phyloP scores from a whole-genome alignment of 2,797 vertebrate species.

The Manis crassicaudata region DNA sequence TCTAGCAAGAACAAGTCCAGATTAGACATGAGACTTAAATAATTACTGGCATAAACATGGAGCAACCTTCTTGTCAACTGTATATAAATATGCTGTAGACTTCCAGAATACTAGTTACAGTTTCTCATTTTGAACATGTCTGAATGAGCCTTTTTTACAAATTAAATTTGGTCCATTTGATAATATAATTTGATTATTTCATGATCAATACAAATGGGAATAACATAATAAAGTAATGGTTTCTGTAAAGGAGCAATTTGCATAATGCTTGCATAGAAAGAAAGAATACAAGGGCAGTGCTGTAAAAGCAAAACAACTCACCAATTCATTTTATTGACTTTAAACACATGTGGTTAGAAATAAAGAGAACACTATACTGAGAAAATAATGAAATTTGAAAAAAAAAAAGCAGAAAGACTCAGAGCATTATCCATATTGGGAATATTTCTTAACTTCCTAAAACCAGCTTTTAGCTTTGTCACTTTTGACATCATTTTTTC shows the following conservation, averaged over 20 bases:
- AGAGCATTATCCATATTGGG: background rate
- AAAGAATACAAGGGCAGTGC: background rate
- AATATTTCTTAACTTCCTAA: background rate
- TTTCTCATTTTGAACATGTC: conserved; percentile 50
- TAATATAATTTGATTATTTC: conserved; percentile 70
- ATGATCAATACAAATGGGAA: conserved; percentile 67
- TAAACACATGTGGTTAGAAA: background rate
- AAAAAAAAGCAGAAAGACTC: background rate
- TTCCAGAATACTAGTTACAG: conserved; percentile 61
- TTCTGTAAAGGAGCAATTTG: conserved; percentile 58
- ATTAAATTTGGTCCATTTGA: conserved; percentile 68
- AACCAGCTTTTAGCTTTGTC: background rate
- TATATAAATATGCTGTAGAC: conserved; percentile 61
- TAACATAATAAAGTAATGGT: conserved; percentile 50
- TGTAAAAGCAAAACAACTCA: background rate
- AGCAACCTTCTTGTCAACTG: conserved; percentile 38
- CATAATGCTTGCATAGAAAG: conserved; percentile 33
- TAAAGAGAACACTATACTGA: background rate
- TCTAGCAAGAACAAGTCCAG: background rate
- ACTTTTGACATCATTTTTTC: background rate
- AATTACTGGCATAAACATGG: conserved; percentile 7
- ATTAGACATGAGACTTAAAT: background rate
- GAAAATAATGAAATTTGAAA: background rate
- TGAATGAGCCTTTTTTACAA: conserved; percentile 37
- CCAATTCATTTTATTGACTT: conserved; percentile 2